Evolutionary conservation across 1,140 invertebrate species (phyloP), one percentile per base, ranked within the genome.

Genomic region (Heliconius nattereri): DNA sequence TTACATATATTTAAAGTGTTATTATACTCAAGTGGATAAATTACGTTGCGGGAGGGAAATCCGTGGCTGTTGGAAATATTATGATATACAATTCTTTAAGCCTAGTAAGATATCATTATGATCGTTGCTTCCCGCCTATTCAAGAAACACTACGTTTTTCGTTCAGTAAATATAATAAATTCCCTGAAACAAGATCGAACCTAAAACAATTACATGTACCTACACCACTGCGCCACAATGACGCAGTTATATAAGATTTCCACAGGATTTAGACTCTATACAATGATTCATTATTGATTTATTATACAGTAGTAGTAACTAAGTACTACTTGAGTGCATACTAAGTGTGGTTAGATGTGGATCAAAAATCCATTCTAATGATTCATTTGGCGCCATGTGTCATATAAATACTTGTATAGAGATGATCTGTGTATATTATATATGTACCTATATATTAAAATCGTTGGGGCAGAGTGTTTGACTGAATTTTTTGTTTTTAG

Each of bases 311-410:
- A 60, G 20, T 23, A 23, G n/a, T 11, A n/a, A 60, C n/a, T 60
- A 60, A 60, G 57, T 60, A 60, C 57, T 60, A 26, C 9, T n/a
- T 60, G 13, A 60, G 75, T 76, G 54, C 75, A 7, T 26, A 35
- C 23, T 37, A 32, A 76, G 75, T 76, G 40, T 57, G 29, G 32
- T 60, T n/a, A 76, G 75, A 35, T 23, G 75, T 76, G 7, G 7
- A 66, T 45, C n/a, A 45, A 54, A 40, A 66, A 70, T 66, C 54
- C 75, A 70, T 40, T 66, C 29, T 19, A 3, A 70, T 76, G 75
- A 76, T 26, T 76, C 75, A 75, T 54, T 19, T 71, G 70, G 70
- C 70, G 70, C 70, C 70, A 37, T 75, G 73, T 57, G 73, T 75
- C 73, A 75, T 57, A 3, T 60, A 60, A n/a, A 60, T 13, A 60